phyloP scores from a whole-genome alignment of 2,113 vertebrate genomes.

The Thermophis baileyi region DNA sequence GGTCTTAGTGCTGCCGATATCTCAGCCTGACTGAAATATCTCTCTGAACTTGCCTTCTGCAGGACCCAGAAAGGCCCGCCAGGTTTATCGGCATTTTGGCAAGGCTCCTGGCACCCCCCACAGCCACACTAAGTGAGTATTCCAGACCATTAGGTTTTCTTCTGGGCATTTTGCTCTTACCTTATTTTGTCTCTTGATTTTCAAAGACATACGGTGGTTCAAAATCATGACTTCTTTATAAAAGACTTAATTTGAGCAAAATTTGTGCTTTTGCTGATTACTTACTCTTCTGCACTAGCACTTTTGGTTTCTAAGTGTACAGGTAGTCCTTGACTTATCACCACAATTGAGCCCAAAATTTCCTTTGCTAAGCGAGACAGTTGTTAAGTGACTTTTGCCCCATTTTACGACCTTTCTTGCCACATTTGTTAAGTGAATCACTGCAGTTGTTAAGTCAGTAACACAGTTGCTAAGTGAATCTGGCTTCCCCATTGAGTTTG shows the following conservation, averaged over 20 bases:
- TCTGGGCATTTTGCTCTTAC: background rate
- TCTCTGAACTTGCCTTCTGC: background rate
- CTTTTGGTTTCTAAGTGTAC: background rate
- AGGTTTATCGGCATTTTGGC: conserved; percentile 91
- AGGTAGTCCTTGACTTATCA: background rate
- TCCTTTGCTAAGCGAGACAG: background rate
- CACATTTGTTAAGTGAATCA: background rate
- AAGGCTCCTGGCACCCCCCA: conserved; percentile 89
- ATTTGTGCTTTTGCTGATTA: background rate
- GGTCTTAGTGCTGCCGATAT: background rate
- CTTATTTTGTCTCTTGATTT: background rate
- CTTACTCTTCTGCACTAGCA: background rate
- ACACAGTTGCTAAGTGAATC: background rate
- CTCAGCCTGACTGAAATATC: background rate
- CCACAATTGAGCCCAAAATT: background rate
- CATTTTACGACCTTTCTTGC: no score
- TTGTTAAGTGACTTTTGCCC: background rate
- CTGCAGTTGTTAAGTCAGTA: background rate
- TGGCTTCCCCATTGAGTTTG: background rate
- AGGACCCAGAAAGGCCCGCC: conserved; percentile 87
- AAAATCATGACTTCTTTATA: background rate
- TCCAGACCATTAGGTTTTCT: background rate
- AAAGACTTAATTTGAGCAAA: background rate
- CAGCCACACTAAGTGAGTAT: conserved; percentile 88
- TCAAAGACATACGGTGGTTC: background rate